A percentile compares a stretch with the other conserved stretches of the same genome.
Evolutionary conservation across 30 jellyfish, hydroid and myxozoan species (phyloP).

Genomic region (Chironex yamaguchii): DNA sequence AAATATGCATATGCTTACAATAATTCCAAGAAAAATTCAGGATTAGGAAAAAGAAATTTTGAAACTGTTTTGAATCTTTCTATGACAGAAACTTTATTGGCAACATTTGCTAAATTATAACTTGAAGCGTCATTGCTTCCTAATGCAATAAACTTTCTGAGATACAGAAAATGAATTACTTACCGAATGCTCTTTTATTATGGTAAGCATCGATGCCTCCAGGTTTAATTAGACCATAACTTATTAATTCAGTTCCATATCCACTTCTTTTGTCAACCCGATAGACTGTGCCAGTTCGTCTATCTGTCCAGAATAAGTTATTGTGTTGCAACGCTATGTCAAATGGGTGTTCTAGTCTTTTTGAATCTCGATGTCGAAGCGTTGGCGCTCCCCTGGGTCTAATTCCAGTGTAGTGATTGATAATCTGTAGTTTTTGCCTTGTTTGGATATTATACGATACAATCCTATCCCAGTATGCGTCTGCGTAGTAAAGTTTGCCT

Average conservation of each 20-base stretch:
- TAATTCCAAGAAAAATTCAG: too few relatives aligned
- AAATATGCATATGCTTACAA: too few relatives aligned
- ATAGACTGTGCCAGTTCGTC: background rate
- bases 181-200: background rate
- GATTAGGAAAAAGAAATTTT: too few relatives aligned
- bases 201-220: background rate
- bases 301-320: background rate
- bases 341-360: too few relatives aligned
- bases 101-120: too few relatives aligned
- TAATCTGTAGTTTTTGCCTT: too few relatives aligned
- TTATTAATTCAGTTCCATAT: background rate
- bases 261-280: background rate
- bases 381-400: too few relatives aligned
- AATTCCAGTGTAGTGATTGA: background rate
- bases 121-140: too few relatives aligned
- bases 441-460: background rate
- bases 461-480: background rate
- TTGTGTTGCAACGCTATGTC: background rate
- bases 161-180: too few relatives aligned
- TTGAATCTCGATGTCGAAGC: background rate
- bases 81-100: too few relatives aligned
- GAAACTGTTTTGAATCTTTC: too few relatives aligned
- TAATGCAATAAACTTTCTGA: too few relatives aligned
- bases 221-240: background rate
- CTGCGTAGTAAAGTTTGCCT: background rate